A percentile compares a stretch with the other conserved stretches of the same genome.
Evolutionary conservation across 2,888 invertebrate genomes (phyloP).

Genomic region (Nephrotoma flavescens): DNA sequence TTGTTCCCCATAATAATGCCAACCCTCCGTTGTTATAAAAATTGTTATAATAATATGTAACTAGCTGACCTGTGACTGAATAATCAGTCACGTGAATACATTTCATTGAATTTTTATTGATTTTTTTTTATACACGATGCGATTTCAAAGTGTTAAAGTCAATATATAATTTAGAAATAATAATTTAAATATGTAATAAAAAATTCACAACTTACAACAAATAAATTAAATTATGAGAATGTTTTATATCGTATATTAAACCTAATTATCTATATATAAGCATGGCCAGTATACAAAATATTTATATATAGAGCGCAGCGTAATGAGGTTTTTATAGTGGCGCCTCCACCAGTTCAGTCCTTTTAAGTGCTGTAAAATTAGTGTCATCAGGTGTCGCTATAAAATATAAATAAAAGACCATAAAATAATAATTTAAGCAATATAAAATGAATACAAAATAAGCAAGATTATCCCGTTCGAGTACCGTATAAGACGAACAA

Average conservation of each 20-base stretch:
- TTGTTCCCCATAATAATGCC: no score
- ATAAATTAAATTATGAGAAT: not conserved
- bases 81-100: no score
- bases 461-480: not conserved
- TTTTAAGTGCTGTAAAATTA: not conserved
- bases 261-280: not conserved
- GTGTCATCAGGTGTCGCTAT: not conserved
- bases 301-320: conserved; percentile 48
- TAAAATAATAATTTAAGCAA: not conserved
- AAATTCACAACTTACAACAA: not conserved
- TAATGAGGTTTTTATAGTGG: conserved; percentile 45
- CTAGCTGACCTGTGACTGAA: no score
- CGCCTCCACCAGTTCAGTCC: not conserved
- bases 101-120: no score
- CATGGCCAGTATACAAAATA: conserved; percentile 15
- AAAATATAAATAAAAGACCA: not conserved
- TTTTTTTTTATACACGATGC: no score
- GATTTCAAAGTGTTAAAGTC: not conserved
- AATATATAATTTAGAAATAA: not conserved
- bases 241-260: not conserved
- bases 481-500: not conserved
- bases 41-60: no score
- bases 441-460: not conserved
- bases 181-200: not conserved
- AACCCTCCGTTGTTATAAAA: no score